phyloP scores from a whole-genome alignment of 2,797 vertebrate species.

The Oryzias dopingdopingensis region DNA sequence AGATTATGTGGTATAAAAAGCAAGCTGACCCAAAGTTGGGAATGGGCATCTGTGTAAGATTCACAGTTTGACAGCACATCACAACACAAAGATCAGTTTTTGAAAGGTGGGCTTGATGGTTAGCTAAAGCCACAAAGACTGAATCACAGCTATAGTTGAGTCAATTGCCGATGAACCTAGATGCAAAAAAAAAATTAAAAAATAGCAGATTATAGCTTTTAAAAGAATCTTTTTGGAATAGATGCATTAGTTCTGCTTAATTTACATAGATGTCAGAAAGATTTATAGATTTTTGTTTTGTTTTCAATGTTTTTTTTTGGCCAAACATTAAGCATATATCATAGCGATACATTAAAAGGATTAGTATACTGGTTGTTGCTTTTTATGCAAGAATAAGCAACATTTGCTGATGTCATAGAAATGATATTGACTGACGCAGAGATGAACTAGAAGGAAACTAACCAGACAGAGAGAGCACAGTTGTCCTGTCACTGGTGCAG shows the following conservation, averaged over 20 bases:
- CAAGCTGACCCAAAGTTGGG: conserved; percentile 64
- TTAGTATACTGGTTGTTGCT: too few species aligned
- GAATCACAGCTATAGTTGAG: conserved; percentile 36
- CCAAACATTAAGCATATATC: too few species aligned
- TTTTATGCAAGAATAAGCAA: too few species aligned
- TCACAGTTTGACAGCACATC: conserved; percentile 72
- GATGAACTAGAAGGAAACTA: conserved; percentile 48
- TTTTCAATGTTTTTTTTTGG: neutral
- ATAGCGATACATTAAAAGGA: too few species aligned
- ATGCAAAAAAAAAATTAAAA: conserved; percentile 21
- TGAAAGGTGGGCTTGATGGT: conserved; percentile 43
- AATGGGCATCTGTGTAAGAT: conserved; percentile 62
- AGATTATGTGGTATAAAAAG: conserved; percentile 69
- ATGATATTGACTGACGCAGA: conserved; percentile 27
- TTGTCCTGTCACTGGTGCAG: conserved; percentile 60
- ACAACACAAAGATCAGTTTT: conserved; percentile 71
- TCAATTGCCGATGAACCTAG: conserved; percentile 38
- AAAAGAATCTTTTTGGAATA: conserved; percentile 24
- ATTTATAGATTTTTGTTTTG: too few species aligned
- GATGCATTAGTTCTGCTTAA: neutral
- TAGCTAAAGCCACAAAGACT: conserved; percentile 50
- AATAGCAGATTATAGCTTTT: conserved; percentile 35
- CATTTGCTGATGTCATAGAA: too few species aligned
- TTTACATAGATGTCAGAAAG: neutral
- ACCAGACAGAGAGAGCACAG: conserved; percentile 55